phyloP scores from a whole-genome alignment of 2,113 vertebrate species.

The Etheostoma spectabile region DNA sequence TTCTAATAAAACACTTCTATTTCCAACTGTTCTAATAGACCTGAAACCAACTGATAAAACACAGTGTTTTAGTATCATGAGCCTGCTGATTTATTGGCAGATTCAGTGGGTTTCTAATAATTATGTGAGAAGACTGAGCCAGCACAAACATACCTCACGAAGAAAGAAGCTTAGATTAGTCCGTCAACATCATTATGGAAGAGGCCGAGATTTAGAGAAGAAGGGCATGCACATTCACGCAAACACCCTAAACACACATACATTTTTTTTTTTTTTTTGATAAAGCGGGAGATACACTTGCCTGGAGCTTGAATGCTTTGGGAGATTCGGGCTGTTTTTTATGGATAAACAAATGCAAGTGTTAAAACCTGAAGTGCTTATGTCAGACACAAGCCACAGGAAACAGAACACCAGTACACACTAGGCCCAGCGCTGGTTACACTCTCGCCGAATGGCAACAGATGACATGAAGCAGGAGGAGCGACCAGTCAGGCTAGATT shows the following conservation, averaged over 20 bases:
- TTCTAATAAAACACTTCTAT: conserved; percentile 32
- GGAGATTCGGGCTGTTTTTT: conserved; percentile 94
- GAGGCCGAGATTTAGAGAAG: conserved; percentile 60
- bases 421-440: conserved; percentile 3
- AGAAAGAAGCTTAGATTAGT: conserved; percentile 57
- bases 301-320: conserved; percentile 94
- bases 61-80: conserved; percentile 35
- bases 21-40: conserved; percentile 34
- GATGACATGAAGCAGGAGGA: conserved; percentile 29
- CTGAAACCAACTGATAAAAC: conserved; percentile 56
- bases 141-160: conserved; percentile 69
- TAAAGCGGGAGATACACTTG: conserved; percentile 88
- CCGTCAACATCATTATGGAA: conserved; percentile 50
- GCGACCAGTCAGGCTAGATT: conserved; percentile 20
- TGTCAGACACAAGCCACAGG: conserved; percentile 66
- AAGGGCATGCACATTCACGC: conserved; percentile 65
- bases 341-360: conserved; percentile 89
- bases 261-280: neutral
- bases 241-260: conserved; percentile 38
- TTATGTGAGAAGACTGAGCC: conserved; percentile 47
- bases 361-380: conserved; percentile 82
- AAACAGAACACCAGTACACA: conserved; percentile 36
- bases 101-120: conserved; percentile 50
- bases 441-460: conserved; percentile 8
- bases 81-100: conserved; percentile 45